Conservation (phyloP, 2,888 invertebrate species). For the Diplolepis rosae region DNA sequence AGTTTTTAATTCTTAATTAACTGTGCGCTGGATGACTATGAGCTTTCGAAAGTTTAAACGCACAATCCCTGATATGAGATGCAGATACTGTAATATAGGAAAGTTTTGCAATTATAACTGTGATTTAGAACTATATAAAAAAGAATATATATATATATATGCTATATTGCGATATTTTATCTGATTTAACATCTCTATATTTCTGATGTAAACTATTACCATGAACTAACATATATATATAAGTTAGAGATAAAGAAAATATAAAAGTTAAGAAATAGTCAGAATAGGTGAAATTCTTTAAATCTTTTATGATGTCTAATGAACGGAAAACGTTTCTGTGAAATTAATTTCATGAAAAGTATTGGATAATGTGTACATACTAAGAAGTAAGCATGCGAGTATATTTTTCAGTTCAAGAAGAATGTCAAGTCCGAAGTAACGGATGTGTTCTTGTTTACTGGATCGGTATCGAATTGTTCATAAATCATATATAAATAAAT, state of each 20-base stretch:
- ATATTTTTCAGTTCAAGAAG: neutral
- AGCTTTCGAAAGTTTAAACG: too few relatives aligned
- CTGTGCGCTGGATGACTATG: too few relatives aligned
- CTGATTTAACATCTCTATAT: neutral
- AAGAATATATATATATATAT: neutral
- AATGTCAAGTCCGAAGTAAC: slow-evolving; percentile 22
- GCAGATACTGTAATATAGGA: too few relatives aligned
- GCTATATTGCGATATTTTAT: too few relatives aligned
- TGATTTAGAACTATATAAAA: too few relatives aligned
- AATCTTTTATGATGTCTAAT: neutral
- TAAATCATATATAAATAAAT: neutral
- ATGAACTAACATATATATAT: too few relatives aligned
- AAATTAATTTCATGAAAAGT: neutral
- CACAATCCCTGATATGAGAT: too few relatives aligned
- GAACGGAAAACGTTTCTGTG: neutral
- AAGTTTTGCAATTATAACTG: too few relatives aligned
- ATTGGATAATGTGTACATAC: neutral
- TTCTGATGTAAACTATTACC: neutral
- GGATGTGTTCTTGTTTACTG: slow-evolving; percentile 15
- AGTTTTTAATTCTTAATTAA: too few relatives aligned
- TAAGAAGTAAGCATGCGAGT: neutral
- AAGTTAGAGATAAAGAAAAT: neutral
- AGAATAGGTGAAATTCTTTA: neutral
- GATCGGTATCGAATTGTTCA: slow-evolving; percentile 6
- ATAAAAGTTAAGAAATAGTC: neutral